Base-by-base conservation (phyloP, 2,797 vertebrate genomes). In the Microctenopoma lineatum region DNA sequence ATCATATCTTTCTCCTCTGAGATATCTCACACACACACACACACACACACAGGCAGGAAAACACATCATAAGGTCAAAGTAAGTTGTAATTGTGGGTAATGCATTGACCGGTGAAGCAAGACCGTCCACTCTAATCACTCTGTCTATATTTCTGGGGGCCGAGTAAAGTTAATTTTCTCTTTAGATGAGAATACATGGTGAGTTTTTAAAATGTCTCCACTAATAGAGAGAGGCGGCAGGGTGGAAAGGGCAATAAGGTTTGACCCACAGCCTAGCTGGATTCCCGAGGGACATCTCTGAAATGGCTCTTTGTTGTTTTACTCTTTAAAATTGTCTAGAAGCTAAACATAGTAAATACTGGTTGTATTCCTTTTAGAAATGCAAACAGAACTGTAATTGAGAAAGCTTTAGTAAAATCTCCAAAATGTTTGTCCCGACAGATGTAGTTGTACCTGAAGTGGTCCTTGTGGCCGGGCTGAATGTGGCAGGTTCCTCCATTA, bases 401-500 rank as follows among this genome's bases (percentile, higher is more conserved):
- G 13, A 51, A 51, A 39, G 0, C 26, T 52, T 44, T 18, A 2
- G 1, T 2, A 7, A 34, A 54, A 46, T 16, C 7, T 15, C 7
- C 8, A 48, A 10, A 14, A 15, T 3, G 10, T n/a, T 34, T 9
- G 21, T 55, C 15, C 39, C 41, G 10, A 18, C 0, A 44, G 26
- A 41, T 59, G 0, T 16, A 1, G 7, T 12, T 46, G 45, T 86
- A 99, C 98, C 96, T 98, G 95, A 96, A 99, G 71, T 96, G 94
- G 50, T 96, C 96, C 67, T 95, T 94, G 58, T 89, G 93, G 75
- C 90, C 91, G 2, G 96, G 93, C 0, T 91, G 95, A 60, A 97
- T 92, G 85, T 97, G 97, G 85, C 98, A 99, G 48, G 97, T 98
- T 64, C 95, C 97, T 89, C 96, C 96, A 0, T 97, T 97, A 64